Conservation (phyloP, 2,888 invertebrate species). For the Acrocyrtus sp. region DNA sequence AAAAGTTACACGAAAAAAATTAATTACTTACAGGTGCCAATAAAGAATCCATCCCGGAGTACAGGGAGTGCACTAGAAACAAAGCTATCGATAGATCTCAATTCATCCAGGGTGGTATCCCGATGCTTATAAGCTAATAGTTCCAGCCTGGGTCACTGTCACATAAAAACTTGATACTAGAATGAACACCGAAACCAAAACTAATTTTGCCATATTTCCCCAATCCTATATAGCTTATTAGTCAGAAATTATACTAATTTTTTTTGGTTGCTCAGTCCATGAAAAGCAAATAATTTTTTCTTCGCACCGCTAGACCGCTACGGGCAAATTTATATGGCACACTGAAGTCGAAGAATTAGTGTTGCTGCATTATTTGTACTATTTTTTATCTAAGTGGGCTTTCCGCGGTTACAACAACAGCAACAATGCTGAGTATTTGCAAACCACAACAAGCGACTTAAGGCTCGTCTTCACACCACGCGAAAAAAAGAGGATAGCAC, state of each 20-base stretch:
- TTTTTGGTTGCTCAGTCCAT: conserved; percentile 10
- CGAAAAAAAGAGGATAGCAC: neutral
- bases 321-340: conserved; percentile 28
- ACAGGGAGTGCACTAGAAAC: conserved; percentile 56
- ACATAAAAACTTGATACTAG: neutral
- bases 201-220: conserved; percentile 30
- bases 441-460: neutral
- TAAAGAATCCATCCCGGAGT: conserved; percentile 59
- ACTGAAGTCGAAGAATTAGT: conserved; percentile 2
- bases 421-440: neutral
- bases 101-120: conserved; percentile 51
- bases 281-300: neutral
- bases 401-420: conserved; percentile 14
- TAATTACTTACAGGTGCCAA: conserved; percentile 55
- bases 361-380: neutral
- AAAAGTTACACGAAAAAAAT: neutral
- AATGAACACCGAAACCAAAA: conserved; percentile 21
- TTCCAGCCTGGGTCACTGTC: conserved; percentile 18
- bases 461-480: neutral
- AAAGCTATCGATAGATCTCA: conserved; percentile 60
- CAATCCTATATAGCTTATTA: neutral
- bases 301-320: neutral
- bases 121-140: conserved; percentile 33
- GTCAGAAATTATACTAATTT: neutral
- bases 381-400: conserved; percentile 24